Percentiles rank a stretch among this genome's conserved stretches.
Evolutionary conservation across 2,888 invertebrate genomes (phyloP).

Genomic region (Scaptomyza parva): DNA sequence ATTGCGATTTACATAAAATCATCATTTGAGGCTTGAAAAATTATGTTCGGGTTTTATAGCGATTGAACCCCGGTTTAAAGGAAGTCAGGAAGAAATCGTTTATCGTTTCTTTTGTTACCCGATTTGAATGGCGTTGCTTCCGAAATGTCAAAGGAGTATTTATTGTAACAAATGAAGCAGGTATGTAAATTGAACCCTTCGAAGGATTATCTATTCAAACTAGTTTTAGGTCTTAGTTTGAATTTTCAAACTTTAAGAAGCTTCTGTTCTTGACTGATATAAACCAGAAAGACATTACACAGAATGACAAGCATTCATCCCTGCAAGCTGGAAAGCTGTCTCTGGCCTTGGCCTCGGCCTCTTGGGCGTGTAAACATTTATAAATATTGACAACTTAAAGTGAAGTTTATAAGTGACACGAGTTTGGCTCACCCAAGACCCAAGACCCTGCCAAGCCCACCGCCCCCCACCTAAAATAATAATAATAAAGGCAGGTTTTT

Average conservation of each 20-base stretch:
- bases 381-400: conserved; percentile 79
- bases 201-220: neutral
- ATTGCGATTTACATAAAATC: conserved; percentile 76
- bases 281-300: conserved; percentile 9
- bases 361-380: conserved; percentile 72
- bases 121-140: conserved; percentile 24
- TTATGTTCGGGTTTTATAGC: conserved; percentile 73
- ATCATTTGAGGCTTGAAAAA: conserved; percentile 67
- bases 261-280: conserved; percentile 24
- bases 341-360: too few species aligned
- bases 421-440: conserved; percentile 37
- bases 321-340: conserved; percentile 16
- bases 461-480: conserved; percentile 39
- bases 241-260: conserved; percentile 5
- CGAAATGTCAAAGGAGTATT: conserved; percentile 46
- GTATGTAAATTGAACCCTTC: conserved; percentile 32
- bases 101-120: conserved; percentile 67
- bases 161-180: conserved; percentile 56
- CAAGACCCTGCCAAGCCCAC: too few species aligned
- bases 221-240: too few species aligned
- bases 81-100: conserved; percentile 63
- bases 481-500: conserved; percentile 57
- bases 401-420: conserved; percentile 77
- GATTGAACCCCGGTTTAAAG: conserved; percentile 51
- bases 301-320: conserved; percentile 6